Evolutionary conservation across 2,888 invertebrate species (phyloP).

Genomic region (Rhogogaster chlorosoma): DNA sequence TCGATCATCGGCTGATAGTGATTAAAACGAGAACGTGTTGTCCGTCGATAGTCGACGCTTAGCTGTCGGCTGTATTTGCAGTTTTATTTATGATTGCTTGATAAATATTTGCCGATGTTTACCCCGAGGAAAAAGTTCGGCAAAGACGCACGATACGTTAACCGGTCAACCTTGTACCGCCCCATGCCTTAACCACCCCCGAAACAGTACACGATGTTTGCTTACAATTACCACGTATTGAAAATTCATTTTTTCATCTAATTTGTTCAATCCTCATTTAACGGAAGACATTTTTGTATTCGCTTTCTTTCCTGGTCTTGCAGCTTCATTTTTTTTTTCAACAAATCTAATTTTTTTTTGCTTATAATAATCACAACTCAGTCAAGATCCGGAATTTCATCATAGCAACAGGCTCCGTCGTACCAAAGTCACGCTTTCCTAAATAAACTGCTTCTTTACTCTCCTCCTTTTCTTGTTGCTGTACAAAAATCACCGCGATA

Average conservation of each 20-base stretch:
- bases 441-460: neutral
- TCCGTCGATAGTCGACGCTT: neutral
- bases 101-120: constrained; percentile 37
- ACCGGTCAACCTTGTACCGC: neutral
- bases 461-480: neutral
- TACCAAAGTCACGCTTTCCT: neutral
- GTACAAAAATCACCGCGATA: neutral
- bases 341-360: neutral
- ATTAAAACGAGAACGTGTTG: constrained; percentile 32
- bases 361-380: neutral
- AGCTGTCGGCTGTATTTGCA: constrained; percentile 9
- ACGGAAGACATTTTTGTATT: neutral
- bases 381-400: neutral
- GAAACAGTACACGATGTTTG: neutral
- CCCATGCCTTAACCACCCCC: neutral
- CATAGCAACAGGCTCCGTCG: neutral
- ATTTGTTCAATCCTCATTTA: neutral
- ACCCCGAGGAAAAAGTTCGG: neutral
- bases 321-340: neutral
- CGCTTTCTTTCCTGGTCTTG: neutral
- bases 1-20: constrained; percentile 25
- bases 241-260: neutral
- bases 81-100: constrained; percentile 39
- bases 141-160: neutral
- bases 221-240: neutral